These are phyloP conservation scores for Yasuhikotakia modesta DNA, from an alignment of 2,797 vertebrate genomes.

Conservation along the genomic window DNA sequence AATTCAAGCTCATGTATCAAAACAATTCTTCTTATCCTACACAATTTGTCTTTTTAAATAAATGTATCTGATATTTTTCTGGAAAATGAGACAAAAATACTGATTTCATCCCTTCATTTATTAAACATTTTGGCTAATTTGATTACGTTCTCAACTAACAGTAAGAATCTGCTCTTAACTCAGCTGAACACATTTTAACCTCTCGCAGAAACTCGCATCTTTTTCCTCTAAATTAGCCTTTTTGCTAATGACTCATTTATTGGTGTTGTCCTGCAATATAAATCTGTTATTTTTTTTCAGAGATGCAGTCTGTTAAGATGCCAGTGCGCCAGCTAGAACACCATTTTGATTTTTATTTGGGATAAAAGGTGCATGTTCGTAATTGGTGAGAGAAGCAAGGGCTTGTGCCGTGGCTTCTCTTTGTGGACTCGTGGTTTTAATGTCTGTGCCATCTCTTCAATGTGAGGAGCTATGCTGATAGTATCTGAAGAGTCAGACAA, in stretches of 20 bases:
- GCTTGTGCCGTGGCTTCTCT: conserved; percentile 23
- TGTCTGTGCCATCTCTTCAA: conserved; percentile 46
- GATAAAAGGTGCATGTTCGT: conserved; percentile 22
- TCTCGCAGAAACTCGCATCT: background rate
- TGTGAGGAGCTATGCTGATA: conserved; percentile 60
- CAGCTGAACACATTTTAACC: background rate
- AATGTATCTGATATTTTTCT: no score
- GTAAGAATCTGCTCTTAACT: background rate
- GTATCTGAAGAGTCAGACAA: conserved; percentile 42
- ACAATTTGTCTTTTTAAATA: background rate
- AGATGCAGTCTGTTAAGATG: background rate
- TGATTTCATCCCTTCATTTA: no score
- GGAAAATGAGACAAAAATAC: no score
- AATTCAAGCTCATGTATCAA: background rate
- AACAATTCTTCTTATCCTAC: background rate
- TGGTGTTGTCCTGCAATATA: background rate
- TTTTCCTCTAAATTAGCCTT: background rate
- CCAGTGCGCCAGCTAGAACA: background rate
- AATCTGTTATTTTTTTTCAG: conserved; percentile 1
- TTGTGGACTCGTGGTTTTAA: conserved; percentile 48
- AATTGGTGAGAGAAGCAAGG: conserved; percentile 41
- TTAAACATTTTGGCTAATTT: background rate
- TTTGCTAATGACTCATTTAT: conserved; percentile 1
- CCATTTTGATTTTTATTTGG: conserved; percentile 48
- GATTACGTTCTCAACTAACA: background rate